Conservation (phyloP, 2,888 invertebrate species). For the Phalera bucephala region DNA sequence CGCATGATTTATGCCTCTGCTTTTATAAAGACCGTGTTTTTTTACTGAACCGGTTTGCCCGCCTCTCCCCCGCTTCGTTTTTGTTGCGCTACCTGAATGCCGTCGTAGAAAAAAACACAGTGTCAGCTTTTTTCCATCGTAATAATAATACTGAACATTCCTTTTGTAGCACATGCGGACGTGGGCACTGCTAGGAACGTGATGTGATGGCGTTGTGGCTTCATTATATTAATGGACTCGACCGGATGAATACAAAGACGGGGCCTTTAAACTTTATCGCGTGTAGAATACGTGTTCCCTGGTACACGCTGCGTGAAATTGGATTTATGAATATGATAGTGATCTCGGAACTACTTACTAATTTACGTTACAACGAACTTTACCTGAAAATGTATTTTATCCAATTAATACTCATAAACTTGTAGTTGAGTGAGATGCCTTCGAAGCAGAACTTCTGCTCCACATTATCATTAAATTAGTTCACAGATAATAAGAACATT, state of each 20-base stretch:
- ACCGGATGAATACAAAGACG: conserved; percentile 78
- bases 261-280: conserved; percentile 70
- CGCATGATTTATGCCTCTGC: conserved; percentile 76
- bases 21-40: conserved; percentile 64
- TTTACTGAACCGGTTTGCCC: conserved; percentile 64
- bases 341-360: conserved; percentile 29
- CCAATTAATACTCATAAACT: no score
- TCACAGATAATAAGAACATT: neutral
- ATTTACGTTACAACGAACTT: no score
- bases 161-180: conserved; percentile 78
- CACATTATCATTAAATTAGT: neutral
- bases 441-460: neutral
- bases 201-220: conserved; percentile 72
- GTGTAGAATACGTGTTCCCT: conserved; percentile 57
- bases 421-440: neutral
- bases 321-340: conserved; percentile 47
- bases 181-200: conserved; percentile 67
- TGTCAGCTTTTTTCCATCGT: conserved; percentile 65
- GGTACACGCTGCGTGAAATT: conserved; percentile 58
- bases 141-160: conserved; percentile 80
- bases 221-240: conserved; percentile 79
- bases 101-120: conserved; percentile 66
- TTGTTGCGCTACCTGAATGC: conserved; percentile 76
- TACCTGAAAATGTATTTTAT: no score
- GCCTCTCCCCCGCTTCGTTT: conserved; percentile 52